Base-by-base conservation (phyloP, 2,888 invertebrate genomes). In the Molanna angustata region DNA sequence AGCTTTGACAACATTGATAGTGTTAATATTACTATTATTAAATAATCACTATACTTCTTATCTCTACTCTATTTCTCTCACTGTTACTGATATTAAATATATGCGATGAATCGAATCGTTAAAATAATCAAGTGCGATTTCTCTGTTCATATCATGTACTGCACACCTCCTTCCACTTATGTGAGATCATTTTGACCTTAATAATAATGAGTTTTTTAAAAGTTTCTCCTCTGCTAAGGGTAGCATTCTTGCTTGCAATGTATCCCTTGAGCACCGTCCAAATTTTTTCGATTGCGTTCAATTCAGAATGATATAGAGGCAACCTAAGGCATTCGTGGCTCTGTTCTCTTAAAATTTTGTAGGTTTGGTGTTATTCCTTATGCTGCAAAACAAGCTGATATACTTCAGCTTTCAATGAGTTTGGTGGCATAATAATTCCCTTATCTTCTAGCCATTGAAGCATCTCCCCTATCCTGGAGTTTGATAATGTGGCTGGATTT, bases 261-360 rank as follows among this genome's bases (percentile, higher is more conserved):
- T 41, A 41, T 20, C 41, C 41, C n/a, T 41, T 41, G 3, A 41
- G n/a, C 21, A 21, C 3, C 19, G 41, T 21, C 41, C 41, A 41
- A 41, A 20, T 41, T 41, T 41, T 41, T 41, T 41, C 41, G n/a
- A 41, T 41, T 3, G 41, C 20, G 13, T 41, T 41, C 21, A 41
- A 13, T 20, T 41, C 41, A 3, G 41, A 21, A 41, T 41, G 20
- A 20, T 41, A 41, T 20, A 13, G 41, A 20, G 41, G 21, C 19
- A 41, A 21, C 21, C 41, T 41, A 20, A 41, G 21, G 21, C 19
- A 19, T 20, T 41, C 4, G 13, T 41, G 41, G 2, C 41, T 18
- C 19, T 20, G 21, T 41, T 41, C 41, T 20, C 11, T 21, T 9
- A 20, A 19, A 17, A 41, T 41, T 41, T 41, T 41, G 21, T 41